A percentile compares a stretch with the other conserved stretches of the same genome.
These are phyloP conservation scores for Acleris holmiana DNA, from an alignment of 2,888 invertebrate genomes.

Conservation along the genomic window DNA sequence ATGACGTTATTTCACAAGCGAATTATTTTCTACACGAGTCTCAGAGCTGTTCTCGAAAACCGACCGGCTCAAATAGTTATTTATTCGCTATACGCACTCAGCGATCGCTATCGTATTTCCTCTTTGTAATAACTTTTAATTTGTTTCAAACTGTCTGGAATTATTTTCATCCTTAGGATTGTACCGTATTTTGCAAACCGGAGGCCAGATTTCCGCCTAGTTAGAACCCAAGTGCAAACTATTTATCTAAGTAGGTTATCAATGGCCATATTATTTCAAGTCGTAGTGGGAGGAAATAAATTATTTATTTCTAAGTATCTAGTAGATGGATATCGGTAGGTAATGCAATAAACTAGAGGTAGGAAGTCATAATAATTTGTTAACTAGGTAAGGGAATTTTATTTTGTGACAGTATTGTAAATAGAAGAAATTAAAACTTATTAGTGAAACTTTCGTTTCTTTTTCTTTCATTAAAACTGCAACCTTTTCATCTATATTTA, in stretches of 20 bases:
- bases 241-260: conserved; percentile 30
- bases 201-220: neutral
- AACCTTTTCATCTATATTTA: too few relatives aligned
- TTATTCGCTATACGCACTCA: too few relatives aligned
- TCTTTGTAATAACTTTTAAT: too few relatives aligned
- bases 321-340: conserved; percentile 44
- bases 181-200: too few relatives aligned
- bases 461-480: too few relatives aligned
- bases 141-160: too few relatives aligned
- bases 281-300: conserved; percentile 55
- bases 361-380: conserved; percentile 63
- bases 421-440: conserved; percentile 60
- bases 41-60: too few relatives aligned
- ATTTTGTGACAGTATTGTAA: conserved; percentile 67
- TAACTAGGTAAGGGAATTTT: conserved; percentile 48
- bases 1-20: too few relatives aligned
- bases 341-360: conserved; percentile 50
- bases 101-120: too few relatives aligned
- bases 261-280: conserved; percentile 38
- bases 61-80: too few relatives aligned
- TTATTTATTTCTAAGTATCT: conserved; percentile 63
- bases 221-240: neutral
- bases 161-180: conserved; percentile 2
- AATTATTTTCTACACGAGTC: too few relatives aligned
- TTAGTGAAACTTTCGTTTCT: conserved; percentile 9